Percentiles rank a stretch among this genome's conserved stretches.
Evolutionary conservation across 1,140 invertebrate species (phyloP).

Genomic region (Stegodyphus mimosarum): DNA sequence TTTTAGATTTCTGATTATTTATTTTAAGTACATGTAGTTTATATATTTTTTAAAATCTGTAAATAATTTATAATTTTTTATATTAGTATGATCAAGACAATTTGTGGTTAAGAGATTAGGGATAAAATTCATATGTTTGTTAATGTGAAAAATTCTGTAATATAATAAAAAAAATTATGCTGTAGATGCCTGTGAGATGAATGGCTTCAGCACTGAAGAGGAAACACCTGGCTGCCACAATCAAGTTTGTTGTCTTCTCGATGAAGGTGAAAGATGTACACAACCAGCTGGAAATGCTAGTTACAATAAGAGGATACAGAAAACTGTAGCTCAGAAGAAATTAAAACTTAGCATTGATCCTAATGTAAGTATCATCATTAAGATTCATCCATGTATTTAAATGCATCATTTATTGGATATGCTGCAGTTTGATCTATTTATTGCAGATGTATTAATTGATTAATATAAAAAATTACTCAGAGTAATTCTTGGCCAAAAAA

Average conservation of each 20-base stretch:
- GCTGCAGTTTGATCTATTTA: not conserved
- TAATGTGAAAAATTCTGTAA: too few species aligned
- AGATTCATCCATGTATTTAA: not conserved
- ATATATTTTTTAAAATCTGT: too few species aligned
- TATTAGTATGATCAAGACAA: too few species aligned
- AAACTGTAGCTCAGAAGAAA: slow-evolving; percentile 91
- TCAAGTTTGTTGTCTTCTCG: slow-evolving; percentile 93
- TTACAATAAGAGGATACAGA: slow-evolving; percentile 96
- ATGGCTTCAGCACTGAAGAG: slow-evolving; percentile 90
- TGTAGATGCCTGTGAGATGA: slow-evolving; percentile 70
- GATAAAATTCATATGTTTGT: too few species aligned
- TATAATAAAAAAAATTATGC: not conserved
- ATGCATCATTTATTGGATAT: not conserved
- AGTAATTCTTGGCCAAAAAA: not conserved
- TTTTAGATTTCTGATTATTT: too few species aligned
- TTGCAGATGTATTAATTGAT: not conserved
- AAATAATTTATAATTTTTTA: too few species aligned
- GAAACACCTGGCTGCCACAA: slow-evolving; percentile 73
- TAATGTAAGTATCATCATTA: slow-evolving; percentile 73
- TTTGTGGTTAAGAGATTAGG: too few species aligned
- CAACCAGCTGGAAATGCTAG: slow-evolving; percentile 93
- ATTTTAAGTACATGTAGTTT: too few species aligned
- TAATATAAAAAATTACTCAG: not conserved
- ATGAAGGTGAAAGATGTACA: slow-evolving; percentile 86
- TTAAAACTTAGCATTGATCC: slow-evolving; percentile 89